phyloP scores from a whole-genome alignment of 2,888 invertebrate genomes.

The Phortica okadai region DNA sequence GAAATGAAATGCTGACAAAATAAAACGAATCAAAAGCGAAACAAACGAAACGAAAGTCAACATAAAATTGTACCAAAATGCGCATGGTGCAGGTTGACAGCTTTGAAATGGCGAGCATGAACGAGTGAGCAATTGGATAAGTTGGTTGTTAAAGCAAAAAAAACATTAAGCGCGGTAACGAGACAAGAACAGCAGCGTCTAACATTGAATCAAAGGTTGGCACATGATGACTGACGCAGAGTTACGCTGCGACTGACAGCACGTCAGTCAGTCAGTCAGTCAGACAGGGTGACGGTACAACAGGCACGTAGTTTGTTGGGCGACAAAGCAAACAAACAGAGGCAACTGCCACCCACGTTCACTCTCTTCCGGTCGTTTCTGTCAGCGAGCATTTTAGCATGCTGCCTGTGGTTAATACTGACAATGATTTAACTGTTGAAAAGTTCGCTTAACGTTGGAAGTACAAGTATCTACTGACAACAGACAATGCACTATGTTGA shows the following conservation, averaged over 20 bases:
- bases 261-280: neutral
- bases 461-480: no score
- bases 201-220: constrained; percentile 18
- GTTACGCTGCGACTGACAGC: neutral
- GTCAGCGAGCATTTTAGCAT: no score
- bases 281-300: neutral
- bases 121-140: no score
- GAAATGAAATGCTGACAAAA: constrained; percentile 63
- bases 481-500: no score
- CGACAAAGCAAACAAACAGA: neutral
- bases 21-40: constrained; percentile 60
- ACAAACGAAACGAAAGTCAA: neutral
- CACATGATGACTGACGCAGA: neutral
- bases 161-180: neutral
- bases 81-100: neutral
- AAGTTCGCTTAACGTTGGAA: neutral
- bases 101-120: no score
- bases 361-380: neutral
- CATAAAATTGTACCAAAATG: neutral
- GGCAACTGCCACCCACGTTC: neutral
- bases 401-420: neutral
- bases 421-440: constrained; percentile 21
- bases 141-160: no score
- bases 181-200: constrained; percentile 8
- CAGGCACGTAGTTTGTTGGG: neutral